phyloP scores from a whole-genome alignment of 1,140 invertebrate species.

The Globodera rostochiensis region DNA sequence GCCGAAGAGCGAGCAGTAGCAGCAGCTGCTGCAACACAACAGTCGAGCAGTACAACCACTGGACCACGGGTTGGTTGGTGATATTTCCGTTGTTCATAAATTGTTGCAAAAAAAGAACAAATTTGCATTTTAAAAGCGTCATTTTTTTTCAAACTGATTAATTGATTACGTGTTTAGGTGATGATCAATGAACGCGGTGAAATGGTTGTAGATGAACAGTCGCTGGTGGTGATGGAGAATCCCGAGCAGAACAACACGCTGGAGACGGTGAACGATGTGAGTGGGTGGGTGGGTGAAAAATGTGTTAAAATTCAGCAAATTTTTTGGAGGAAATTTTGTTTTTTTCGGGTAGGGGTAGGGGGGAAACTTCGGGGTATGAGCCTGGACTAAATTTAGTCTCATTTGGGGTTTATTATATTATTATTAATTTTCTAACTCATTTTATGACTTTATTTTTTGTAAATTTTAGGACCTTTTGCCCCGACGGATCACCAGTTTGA shows the following conservation, averaged over 20 bases:
- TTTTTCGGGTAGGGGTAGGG: neutral
- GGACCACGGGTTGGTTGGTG: neutral
- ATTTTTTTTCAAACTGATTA: no score
- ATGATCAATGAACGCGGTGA: slow-evolving; percentile 50
- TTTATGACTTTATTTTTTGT: neutral
- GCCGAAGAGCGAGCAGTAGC: neutral
- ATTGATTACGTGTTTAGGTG: slow-evolving; percentile 23
- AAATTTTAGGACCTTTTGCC: slow-evolving; percentile 44
- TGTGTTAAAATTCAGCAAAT: neutral
- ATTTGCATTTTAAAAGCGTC: no score
- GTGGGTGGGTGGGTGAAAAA: slow-evolving; percentile 15
- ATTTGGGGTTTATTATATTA: neutral
- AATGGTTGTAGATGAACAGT: slow-evolving; percentile 49
- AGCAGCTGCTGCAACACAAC: neutral
- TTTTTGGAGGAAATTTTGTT: slow-evolving; percentile 6
- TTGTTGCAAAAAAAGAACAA: no score
- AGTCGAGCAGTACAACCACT: neutral
- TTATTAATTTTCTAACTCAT: no score
- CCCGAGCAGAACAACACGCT: slow-evolving; percentile 39
- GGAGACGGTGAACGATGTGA: slow-evolving; percentile 52
- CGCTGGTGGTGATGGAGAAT: slow-evolving; percentile 41
- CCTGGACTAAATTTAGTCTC: neutral
- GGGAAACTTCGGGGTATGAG: neutral
- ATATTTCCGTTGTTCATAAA: neutral
- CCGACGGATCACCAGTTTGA: slow-evolving; percentile 45